A percentile compares a stretch with the other conserved stretches of the same genome.
Evolutionary conservation across 2,888 invertebrate genomes (phyloP).

Genomic region (Iselma pallidipennis): DNA sequence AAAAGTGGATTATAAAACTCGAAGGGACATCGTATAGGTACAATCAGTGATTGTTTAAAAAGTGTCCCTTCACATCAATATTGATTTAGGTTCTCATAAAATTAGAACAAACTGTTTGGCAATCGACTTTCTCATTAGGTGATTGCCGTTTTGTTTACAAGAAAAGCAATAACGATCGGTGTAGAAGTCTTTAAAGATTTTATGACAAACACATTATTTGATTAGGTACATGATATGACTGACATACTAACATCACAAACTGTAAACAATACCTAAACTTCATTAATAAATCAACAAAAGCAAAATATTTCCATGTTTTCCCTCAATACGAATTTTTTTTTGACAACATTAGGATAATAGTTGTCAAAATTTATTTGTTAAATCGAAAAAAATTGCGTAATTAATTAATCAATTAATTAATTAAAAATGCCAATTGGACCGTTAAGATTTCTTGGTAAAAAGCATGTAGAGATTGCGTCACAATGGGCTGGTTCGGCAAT

Average conservation of each 20-base stretch:
- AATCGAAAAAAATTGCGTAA: neutral
- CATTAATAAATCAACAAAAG: too few species aligned
- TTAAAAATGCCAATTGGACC: slow-evolving; percentile 27
- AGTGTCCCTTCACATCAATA: neutral
- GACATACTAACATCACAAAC: neutral
- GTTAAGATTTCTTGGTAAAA: slow-evolving; percentile 59
- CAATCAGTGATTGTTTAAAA: too few species aligned
- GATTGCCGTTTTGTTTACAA: neutral
- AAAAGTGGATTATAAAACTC: too few species aligned
- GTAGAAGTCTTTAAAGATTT: neutral
- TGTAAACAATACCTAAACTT: neutral
- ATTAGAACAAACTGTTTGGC: neutral
- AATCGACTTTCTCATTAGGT: neutral
- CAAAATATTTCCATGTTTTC: too few species aligned
- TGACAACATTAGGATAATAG: neutral
- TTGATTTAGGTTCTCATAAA: neutral
- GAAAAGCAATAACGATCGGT: too few species aligned
- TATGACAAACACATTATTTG: neutral
- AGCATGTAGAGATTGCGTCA: slow-evolving; percentile 62
- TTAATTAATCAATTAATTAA: neutral
- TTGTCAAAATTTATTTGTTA: neutral
- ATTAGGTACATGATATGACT: neutral
- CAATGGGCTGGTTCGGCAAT: slow-evolving; percentile 62
- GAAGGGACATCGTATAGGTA: too few species aligned
- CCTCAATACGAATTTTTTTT: too few species aligned